phyloP scores from a whole-genome alignment of 37 sponge, comb jelly and placozoan genomes.

The Aphrocallistes beatrix region DNA sequence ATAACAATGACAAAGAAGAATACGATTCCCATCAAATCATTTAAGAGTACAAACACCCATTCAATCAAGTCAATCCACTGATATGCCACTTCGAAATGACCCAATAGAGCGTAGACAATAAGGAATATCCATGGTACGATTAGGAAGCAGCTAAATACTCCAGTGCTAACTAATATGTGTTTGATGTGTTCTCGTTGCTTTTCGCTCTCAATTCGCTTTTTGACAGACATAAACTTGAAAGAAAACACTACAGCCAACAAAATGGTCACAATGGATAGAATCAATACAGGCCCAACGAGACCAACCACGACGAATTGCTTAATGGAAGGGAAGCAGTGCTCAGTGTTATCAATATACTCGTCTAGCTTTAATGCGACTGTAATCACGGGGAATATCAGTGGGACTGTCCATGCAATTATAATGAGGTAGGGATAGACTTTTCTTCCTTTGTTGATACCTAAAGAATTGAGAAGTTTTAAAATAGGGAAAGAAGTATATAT shows the following conservation, averaged over 20 bases:
- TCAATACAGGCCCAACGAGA: not conserved
- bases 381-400: not conserved
- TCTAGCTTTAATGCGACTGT: not conserved
- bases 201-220: not conserved
- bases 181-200: not conserved
- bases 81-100: too few species aligned
- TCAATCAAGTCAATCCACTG: not conserved
- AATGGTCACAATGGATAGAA: not conserved
- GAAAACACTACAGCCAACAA: not conserved
- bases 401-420: not conserved
- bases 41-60: not conserved
- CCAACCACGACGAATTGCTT: not conserved
- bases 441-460: not conserved
- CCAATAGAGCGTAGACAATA: not conserved
- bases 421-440: slow-evolving; percentile 11
- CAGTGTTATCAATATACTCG: not conserved
- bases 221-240: not conserved
- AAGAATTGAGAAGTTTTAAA: not conserved
- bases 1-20: not conserved
- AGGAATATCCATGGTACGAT: not conserved
- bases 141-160: not conserved
- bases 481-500: too few species aligned
- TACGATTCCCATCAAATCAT: not conserved
- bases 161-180: not conserved
- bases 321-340: not conserved